A percentile compares a stretch with the other conserved stretches of the same genome.
phyloP scores from a whole-genome alignment of 2,113 vertebrate genomes.

The Sinocyclocheilus rhinocerous region DNA sequence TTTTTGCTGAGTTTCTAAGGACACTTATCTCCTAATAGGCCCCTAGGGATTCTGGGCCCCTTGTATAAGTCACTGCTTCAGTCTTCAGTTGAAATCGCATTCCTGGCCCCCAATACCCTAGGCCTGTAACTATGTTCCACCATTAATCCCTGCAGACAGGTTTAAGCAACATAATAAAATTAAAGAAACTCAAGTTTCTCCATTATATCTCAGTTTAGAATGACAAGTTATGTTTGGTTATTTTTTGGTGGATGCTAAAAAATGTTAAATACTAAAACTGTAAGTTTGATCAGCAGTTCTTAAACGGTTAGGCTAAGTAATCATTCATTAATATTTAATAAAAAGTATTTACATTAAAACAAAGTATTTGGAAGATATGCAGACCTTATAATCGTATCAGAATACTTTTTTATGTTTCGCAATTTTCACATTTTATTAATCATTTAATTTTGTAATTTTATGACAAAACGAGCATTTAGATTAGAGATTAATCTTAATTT shows the following conservation, averaged over 20 bases:
- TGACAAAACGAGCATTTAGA: not conserved
- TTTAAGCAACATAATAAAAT: no score
- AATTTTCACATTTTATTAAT: not conserved
- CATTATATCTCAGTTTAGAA: not conserved
- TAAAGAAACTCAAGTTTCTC: no score
- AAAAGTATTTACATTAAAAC: not conserved
- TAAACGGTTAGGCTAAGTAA: not conserved
- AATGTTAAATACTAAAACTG: not conserved
- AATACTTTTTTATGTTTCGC: not conserved
- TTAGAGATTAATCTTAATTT: not conserved
- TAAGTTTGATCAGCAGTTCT: not conserved
- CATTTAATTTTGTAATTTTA: not conserved
- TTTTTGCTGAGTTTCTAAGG: no score
- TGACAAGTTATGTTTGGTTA: not conserved
- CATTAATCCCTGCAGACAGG: no score
- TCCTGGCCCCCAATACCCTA: no score
- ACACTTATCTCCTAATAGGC: no score
- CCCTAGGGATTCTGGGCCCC: no score
- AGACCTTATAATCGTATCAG: not conserved
- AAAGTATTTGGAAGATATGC: no score
- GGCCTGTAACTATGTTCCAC: no score
- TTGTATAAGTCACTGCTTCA: no score
- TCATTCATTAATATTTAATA: not conserved
- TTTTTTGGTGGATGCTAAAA: not conserved
- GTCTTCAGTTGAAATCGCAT: no score